Conservation (phyloP, 2,797 vertebrate species). For the Centroberyx gerrardi region DNA sequence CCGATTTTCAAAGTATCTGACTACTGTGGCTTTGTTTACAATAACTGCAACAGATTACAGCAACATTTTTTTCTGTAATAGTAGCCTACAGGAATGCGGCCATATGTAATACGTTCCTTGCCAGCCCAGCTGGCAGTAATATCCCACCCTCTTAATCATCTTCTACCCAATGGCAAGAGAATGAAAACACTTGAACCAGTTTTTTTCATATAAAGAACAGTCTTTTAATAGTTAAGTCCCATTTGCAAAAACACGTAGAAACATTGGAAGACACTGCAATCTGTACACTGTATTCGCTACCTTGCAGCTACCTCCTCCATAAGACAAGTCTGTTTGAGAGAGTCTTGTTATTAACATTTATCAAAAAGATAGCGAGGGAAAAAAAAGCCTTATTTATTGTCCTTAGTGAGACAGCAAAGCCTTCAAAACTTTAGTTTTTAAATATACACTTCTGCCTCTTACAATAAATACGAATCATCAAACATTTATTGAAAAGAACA, state of each 20-base stretch:
- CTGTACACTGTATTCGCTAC: constrained; percentile 80
- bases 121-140: background rate
- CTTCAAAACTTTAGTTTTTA: constrained; percentile 79
- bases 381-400: constrained; percentile 67
- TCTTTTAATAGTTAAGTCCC: constrained; percentile 81
- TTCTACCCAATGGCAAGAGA: constrained; percentile 8
- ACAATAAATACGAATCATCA: constrained; percentile 87
- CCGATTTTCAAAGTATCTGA: too few species aligned
- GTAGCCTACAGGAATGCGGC: too few species aligned
- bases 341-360: constrained; percentile 62
- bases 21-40: too few species aligned
- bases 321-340: constrained; percentile 61
- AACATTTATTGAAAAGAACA: constrained; percentile 80
- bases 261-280: constrained; percentile 81
- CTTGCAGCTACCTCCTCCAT: constrained; percentile 81
- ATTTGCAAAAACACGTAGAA: constrained; percentile 86
- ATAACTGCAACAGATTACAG: too few species aligned
- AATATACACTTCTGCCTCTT: constrained; percentile 81
- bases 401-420: constrained; percentile 78
- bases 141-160: background rate
- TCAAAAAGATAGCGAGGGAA: constrained; percentile 69
- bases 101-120: too few species aligned
- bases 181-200: constrained; percentile 28
- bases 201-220: constrained; percentile 74
- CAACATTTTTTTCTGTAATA: too few species aligned